Evolutionary conservation across 2,888 invertebrate species (phyloP), one percentile per base, ranked within the genome.

Genomic region (Fragum fragum): DNA sequence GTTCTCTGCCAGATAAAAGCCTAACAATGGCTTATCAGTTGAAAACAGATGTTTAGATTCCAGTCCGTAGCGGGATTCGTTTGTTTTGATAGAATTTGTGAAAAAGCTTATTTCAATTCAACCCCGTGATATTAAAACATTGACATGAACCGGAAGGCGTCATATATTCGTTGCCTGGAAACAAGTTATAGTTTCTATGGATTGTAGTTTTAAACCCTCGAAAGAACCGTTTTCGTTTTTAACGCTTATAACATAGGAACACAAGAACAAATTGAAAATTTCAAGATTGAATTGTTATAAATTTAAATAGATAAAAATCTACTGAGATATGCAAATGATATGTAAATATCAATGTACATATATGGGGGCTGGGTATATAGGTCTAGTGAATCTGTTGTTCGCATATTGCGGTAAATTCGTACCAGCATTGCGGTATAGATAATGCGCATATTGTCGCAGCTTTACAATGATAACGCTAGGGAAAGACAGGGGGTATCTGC

Each of bases 331-430:
- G 70, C 53, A 52, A 70, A 70, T 70, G 52, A 53, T 52, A 70
- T 70, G 70, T 52, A 32, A 70, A 70, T 70, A 29, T 21, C 21
- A 28, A 66, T 70, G 53, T 53, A 32, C 70, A 52, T 70, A 70
- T 70, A 52, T 53, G 70, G 70, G 53, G 28, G 53, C 9, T 26
- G 32, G 53, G 70, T 28, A 5, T 14, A 52, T 69, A 21, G 23
- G 26, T n/a, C n/a, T n/a, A n/a, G n/a, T n/a, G 14, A 18, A n/a
- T 53, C 5, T 42, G 9, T 23, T 11, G 26, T 32, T 28, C 7
- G 16, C 28, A 21, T 21, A 70, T 26, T 70, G 53, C 53, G 53
- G 70, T n/a, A 70, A 3, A 53, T 23, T 14, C 18, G n/a, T 70
- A 47, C 23, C 2, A 53, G 47, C 16, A 53, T n/a, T 70, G 70